Percentiles rank a stretch among this genome's conserved stretches.
These are phyloP conservation scores for Pardosa pseudoannulata DNA, from an alignment of 2,888 invertebrate species.

Conservation along the genomic window DNA sequence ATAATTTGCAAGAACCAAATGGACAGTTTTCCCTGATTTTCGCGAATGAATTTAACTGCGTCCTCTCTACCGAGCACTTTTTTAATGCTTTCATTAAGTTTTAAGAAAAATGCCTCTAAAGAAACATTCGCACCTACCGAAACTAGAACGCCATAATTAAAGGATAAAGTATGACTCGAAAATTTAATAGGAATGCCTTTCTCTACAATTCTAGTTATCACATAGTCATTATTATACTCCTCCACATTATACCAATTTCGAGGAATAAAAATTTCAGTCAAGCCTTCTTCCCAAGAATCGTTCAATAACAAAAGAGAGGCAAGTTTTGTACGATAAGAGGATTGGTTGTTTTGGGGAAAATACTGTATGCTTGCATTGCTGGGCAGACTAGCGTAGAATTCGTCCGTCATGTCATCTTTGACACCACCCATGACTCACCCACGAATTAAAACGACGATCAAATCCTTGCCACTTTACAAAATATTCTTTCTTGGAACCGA, in stretches of 20 bases:
- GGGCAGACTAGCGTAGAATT: conserved; percentile 74
- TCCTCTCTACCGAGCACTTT: too few species aligned
- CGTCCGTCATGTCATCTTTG: conserved; percentile 14
- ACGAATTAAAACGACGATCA: conserved; percentile 22
- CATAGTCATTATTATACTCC: conserved; percentile 38
- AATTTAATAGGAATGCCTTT: too few species aligned
- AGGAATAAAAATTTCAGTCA: conserved; percentile 73
- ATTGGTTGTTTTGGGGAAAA: conserved; percentile 75
- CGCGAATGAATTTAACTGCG: neutral
- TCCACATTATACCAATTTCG: conserved; percentile 42
- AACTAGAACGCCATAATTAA: too few species aligned
- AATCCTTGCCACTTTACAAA: conserved; percentile 56
- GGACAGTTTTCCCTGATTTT: neutral
- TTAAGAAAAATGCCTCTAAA: too few species aligned
- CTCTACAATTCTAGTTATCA: too few species aligned
- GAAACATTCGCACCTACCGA: too few species aligned
- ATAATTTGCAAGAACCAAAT: neutral
- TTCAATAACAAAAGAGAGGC: conserved; percentile 68
- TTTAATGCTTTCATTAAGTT: too few species aligned
- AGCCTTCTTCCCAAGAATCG: conserved; percentile 74
- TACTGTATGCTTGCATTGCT: conserved; percentile 74
- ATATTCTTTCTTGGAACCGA: conserved; percentile 16
- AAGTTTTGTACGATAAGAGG: conserved; percentile 75
- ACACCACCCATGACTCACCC: too few species aligned
- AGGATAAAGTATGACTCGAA: too few species aligned